Evolutionary conservation across 2,888 invertebrate species (phyloP).

Genomic region (Plutella xylostella): DNA sequence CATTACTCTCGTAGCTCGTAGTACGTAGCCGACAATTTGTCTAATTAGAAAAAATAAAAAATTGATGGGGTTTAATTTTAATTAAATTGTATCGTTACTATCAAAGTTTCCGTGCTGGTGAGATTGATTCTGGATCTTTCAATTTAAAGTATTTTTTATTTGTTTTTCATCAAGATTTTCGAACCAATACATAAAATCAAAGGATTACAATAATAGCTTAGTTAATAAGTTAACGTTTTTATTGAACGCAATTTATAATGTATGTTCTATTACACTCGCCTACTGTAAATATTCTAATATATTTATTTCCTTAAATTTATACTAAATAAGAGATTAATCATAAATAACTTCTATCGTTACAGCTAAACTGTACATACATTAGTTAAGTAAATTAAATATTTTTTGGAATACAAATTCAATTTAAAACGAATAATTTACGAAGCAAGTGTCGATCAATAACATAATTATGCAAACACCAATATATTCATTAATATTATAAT

Average conservation of each 20-base stretch:
- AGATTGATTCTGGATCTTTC: too few relatives aligned
- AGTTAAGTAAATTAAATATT: neutral
- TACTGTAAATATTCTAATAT: constrained; percentile 39
- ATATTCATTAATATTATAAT: neutral
- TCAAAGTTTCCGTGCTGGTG: too few relatives aligned
- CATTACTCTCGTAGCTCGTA: too few relatives aligned
- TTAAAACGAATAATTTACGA: neutral
- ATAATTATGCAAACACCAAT: neutral
- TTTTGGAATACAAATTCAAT: neutral
- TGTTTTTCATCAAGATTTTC: neutral
- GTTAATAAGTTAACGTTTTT: constrained; percentile 56
- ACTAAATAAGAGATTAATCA: constrained; percentile 35
- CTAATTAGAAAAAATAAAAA: too few relatives aligned
- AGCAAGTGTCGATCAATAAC: neutral
- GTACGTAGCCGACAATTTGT: too few relatives aligned
- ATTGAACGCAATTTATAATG: constrained; percentile 60
- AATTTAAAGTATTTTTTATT: too few relatives aligned
- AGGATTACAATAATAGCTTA: constrained; percentile 23
- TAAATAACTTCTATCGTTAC: constrained; percentile 25
- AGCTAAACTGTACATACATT: constrained; percentile 24
- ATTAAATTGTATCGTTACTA: neutral
- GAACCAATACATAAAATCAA: neutral
- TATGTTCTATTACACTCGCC: constrained; percentile 49
- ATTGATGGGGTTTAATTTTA: too few relatives aligned
- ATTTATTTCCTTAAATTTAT: constrained; percentile 12